Conservation (phyloP, 2,888 invertebrate genomes). For the Acrocera orbiculus region DNA sequence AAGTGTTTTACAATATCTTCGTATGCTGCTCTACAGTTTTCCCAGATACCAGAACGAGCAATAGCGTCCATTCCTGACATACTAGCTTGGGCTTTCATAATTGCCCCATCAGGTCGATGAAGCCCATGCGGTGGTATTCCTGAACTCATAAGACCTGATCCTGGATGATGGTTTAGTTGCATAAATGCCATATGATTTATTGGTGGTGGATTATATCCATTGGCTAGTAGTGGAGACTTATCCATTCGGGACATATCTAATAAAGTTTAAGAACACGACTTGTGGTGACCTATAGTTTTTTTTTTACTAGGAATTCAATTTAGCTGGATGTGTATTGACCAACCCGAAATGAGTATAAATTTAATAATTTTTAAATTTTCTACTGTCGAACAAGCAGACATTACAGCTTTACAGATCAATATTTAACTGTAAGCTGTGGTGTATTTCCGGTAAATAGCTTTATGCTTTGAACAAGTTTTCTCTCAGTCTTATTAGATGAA, state of each 20-base stretch:
- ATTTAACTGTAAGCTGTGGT: no score
- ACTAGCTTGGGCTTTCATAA: slow-evolving; percentile 61
- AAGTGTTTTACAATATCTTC: slow-evolving; percentile 90
- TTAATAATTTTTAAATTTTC: no score
- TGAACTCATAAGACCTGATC: slow-evolving; percentile 68
- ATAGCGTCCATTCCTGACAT: slow-evolving; percentile 82
- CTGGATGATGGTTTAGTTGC: slow-evolving; percentile 66
- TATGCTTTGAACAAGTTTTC: no score
- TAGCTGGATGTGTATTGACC: no score
- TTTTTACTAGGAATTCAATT: no score
- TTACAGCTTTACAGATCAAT: no score
- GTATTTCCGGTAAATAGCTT: no score
- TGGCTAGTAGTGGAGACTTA: slow-evolving; percentile 78
- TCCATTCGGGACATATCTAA: slow-evolving; percentile 81
- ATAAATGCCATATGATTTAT: slow-evolving; percentile 89
- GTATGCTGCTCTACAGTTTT: slow-evolving; percentile 86
- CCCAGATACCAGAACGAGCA: slow-evolving; percentile 83
- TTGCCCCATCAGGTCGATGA: slow-evolving; percentile 56
- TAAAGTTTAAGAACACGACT: no score
- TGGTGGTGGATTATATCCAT: slow-evolving; percentile 88
- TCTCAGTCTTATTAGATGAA: no score
- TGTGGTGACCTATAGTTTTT: no score
- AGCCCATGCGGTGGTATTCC: slow-evolving; percentile 73
- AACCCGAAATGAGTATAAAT: no score
- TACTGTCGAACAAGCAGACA: no score